Conservation (phyloP, 1,140 invertebrate species). For the Leguminivora glycinivorella region DNA sequence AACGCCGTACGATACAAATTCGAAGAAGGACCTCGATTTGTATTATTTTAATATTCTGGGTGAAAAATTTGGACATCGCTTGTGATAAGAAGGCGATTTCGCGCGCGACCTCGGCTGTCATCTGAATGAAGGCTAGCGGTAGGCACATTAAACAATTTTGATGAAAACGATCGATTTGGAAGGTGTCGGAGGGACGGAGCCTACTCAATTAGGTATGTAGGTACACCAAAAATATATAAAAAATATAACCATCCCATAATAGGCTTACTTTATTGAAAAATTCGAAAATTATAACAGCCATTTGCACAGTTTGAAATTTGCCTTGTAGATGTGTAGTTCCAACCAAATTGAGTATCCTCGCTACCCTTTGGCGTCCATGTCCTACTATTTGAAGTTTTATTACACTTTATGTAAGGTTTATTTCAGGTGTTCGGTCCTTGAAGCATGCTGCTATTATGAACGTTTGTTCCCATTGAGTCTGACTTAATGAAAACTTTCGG, state of each 20-base stretch:
- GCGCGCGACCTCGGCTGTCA: no score
- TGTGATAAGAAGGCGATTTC: no score
- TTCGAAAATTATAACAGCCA: neutral
- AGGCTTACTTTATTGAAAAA: neutral
- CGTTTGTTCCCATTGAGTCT: conserved; percentile 16
- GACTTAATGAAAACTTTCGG: conserved; percentile 25
- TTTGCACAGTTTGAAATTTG: conserved; percentile 3
- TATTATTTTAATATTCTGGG: no score
- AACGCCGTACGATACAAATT: no score
- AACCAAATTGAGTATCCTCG: neutral
- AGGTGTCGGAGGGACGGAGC: no score
- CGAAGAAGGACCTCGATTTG: no score
- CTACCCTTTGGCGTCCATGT: neutral
- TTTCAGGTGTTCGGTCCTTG: neutral
- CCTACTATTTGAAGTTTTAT: neutral
- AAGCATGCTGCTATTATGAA: neutral
- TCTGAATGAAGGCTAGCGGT: no score
- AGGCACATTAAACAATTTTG: no score
- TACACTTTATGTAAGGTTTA: neutral
- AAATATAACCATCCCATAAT: neutral
- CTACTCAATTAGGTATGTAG: no score
- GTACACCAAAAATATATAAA: no score
- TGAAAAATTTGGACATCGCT: no score
- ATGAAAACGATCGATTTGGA: no score
- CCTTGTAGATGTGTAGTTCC: conserved; percentile 18